A percentile compares a stretch with the other conserved stretches of the same genome.
phyloP scores from a whole-genome alignment of 35 echinoderm and acorn worm genomes.

The Heliocidaris tuberculata region DNA sequence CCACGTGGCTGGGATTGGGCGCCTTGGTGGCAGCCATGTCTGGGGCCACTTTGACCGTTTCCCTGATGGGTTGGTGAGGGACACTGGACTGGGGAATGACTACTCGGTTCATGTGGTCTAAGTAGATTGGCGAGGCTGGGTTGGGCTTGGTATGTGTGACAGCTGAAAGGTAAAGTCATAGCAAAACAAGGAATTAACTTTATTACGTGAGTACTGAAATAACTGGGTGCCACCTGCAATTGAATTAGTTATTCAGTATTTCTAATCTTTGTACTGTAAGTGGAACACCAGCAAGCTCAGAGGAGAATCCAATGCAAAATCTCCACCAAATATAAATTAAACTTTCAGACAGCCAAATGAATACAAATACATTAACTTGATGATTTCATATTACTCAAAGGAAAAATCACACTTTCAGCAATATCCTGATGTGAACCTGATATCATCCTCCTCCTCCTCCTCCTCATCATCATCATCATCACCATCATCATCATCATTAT shows the following conservation, averaged over 20 bases:
- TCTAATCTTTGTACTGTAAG: background rate
- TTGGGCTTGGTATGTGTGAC: background rate
- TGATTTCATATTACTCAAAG: too few relatives aligned
- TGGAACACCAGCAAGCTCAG: background rate
- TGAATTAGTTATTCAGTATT: background rate
- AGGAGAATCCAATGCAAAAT: background rate
- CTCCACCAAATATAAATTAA: background rate
- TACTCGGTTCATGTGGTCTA: conserved; percentile 82
- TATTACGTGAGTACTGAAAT: background rate
- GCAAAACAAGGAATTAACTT: background rate
- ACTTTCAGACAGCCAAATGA: too few relatives aligned
- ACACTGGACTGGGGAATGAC: conserved; percentile 64
- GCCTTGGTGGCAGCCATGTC: conserved; percentile 58
- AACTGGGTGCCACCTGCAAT: background rate
- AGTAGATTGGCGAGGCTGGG: conserved; percentile 65
- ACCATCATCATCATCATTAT: too few relatives aligned
- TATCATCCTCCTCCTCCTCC: too few relatives aligned
- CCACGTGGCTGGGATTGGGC: conserved; percentile 69
- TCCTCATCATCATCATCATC: too few relatives aligned
- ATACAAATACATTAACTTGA: too few relatives aligned
- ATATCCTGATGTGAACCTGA: too few relatives aligned
- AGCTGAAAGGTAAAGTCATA: background rate
- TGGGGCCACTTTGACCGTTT: conserved; percentile 50
- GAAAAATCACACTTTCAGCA: too few relatives aligned
- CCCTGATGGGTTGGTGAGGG: conserved; percentile 67